A percentile compares a stretch with the other conserved stretches of the same genome.
Conservation (phyloP, 2,797 vertebrate genomes). For the Morelia viridis region DNA sequence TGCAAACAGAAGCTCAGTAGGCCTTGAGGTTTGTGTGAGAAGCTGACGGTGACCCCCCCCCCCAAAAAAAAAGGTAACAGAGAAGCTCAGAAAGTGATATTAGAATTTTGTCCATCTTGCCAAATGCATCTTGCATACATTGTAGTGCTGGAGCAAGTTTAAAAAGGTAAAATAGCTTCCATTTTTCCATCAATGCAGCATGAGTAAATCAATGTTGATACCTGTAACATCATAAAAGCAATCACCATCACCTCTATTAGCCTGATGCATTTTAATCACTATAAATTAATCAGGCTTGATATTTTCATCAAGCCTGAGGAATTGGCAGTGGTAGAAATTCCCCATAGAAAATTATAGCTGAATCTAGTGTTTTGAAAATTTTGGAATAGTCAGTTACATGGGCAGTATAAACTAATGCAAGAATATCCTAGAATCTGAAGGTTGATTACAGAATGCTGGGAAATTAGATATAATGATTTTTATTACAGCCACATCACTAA, state of each 20-base stretch:
- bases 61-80: not conserved
- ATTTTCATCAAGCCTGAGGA: conserved; percentile 23
- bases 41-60: not conserved
- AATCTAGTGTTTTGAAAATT: conserved; percentile 13
- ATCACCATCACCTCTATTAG: conserved; percentile 25
- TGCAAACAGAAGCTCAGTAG: not conserved
- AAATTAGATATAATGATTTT: not conserved
- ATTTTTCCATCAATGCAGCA: conserved; percentile 9
- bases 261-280: conserved; percentile 25
- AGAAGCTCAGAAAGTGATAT: not conserved
- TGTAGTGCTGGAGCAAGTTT: not conserved
- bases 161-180: not conserved
- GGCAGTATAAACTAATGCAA: conserved; percentile 22
- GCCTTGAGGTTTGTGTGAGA: not conserved
- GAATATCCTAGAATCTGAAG: not conserved
- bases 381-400: not conserved
- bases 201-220: conserved; percentile 9
- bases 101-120: not conserved
- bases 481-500: not conserved
- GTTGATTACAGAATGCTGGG: conserved; percentile 2
- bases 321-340: conserved; percentile 8
- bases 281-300: conserved; percentile 10
- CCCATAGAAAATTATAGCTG: not conserved
- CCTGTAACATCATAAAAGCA: conserved; percentile 34
- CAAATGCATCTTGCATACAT: not conserved